A percentile compares a stretch with the other conserved stretches of the same genome.
phyloP scores from a whole-genome alignment of 1,140 invertebrate species.

The Vanessa tameamea region DNA sequence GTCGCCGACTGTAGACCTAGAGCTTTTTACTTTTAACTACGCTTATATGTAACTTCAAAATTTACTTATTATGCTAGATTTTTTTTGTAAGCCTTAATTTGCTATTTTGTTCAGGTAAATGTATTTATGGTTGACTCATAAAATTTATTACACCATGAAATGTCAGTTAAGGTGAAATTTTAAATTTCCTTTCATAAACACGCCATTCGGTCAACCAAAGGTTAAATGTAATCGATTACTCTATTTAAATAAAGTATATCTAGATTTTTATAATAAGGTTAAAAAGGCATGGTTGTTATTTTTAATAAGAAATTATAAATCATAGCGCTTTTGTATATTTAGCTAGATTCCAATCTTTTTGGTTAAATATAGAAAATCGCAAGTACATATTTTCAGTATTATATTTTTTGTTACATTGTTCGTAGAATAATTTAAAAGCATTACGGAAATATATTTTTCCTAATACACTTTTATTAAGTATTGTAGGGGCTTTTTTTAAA shows the following conservation, averaged over 20 bases:
- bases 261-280: slow-evolving; percentile 14
- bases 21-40: slow-evolving; percentile 18
- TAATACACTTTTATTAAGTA: no score
- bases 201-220: slow-evolving; percentile 15
- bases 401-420: no score
- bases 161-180: slow-evolving; percentile 5
- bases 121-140: neutral
- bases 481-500: neutral
- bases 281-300: neutral
- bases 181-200: slow-evolving; percentile 7
- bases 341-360: no score
- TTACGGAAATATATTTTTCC: no score
- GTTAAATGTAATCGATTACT: slow-evolving; percentile 15
- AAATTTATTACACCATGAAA: slow-evolving; percentile 12
- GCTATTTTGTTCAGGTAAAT: neutral
- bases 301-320: slow-evolving; percentile 2
- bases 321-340: no score
- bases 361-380: no score
- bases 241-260: slow-evolving; percentile 16
- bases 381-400: no score
- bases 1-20: slow-evolving; percentile 33
- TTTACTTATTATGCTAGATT: slow-evolving; percentile 5
- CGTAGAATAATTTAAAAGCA: no score
- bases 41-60: slow-evolving; percentile 18
- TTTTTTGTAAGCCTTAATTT: neutral